phyloP scores from a whole-genome alignment of 2,888 invertebrate species.

The Tridacna crocea region DNA sequence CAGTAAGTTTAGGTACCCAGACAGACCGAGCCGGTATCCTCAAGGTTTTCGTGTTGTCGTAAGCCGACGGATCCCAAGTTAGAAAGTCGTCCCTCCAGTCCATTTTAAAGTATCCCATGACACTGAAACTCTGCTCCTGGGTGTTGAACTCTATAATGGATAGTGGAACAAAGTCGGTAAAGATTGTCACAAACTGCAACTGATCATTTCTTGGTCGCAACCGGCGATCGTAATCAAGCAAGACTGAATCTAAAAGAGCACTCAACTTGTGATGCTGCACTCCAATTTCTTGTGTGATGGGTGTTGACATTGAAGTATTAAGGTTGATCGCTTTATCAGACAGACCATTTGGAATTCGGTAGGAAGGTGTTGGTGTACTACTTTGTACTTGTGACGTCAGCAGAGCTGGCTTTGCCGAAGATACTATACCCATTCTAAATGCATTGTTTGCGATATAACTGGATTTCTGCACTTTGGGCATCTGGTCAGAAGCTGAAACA shows the following conservation, averaged over 20 bases:
- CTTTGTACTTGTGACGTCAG: too few relatives aligned
- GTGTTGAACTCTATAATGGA: slow-evolving; percentile 17
- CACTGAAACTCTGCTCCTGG: slow-evolving; percentile 4
- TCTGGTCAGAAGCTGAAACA: too few relatives aligned
- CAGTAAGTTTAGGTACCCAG: slow-evolving; percentile 1
- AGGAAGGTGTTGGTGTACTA: too few relatives aligned
- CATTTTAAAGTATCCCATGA: slow-evolving; percentile 18
- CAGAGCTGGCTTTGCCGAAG: too few relatives aligned
- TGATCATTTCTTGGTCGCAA: neutral
- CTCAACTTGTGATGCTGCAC: neutral
- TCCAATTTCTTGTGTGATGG: neutral
- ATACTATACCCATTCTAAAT: too few relatives aligned
- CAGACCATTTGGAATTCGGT: too few relatives aligned
- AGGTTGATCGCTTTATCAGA: too few relatives aligned
- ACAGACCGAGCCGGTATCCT: neutral
- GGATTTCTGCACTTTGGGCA: too few relatives aligned
- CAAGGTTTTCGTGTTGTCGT: neutral
- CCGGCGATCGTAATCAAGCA: neutral
- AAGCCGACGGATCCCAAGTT: neutral
- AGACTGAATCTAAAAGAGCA: neutral
- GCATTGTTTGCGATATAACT: too few relatives aligned
- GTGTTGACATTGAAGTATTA: neutral
- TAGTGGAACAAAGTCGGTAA: slow-evolving; percentile 11
- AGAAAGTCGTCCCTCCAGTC: slow-evolving; percentile 22
- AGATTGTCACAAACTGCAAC: neutral